Evolutionary conservation across 2,113 vertebrate genomes (phyloP).

Genomic region (Noctilio leporinus): DNA sequence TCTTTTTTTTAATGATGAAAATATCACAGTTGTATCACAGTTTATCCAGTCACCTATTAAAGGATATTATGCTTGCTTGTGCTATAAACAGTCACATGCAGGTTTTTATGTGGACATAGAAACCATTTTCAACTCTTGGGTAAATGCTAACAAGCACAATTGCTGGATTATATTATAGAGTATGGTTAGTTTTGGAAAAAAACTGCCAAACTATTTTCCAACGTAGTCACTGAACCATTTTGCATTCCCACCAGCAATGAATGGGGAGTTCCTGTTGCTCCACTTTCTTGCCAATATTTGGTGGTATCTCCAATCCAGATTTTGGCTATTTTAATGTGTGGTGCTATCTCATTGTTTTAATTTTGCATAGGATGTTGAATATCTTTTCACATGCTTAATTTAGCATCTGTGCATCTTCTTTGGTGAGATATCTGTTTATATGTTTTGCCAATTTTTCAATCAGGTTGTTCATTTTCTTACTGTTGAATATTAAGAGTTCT

Average conservation of each 20-base stretch:
- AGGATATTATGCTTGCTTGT: background rate
- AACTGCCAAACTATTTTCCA: too few species aligned
- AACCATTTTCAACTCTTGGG: background rate
- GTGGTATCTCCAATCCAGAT: background rate
- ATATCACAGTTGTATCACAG: background rate
- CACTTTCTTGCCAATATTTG: background rate
- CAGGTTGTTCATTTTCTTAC: background rate
- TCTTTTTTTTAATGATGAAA: background rate
- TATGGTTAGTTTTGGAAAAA: background rate
- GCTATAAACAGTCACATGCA: background rate
- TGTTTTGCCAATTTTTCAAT: background rate
- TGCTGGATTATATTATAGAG: background rate
- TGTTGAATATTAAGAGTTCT: background rate
- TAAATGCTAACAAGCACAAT: background rate
- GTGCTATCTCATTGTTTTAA: background rate
- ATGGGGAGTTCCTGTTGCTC: too few species aligned
- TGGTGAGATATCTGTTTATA: background rate
- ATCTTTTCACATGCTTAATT: too few species aligned
- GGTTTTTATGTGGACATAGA: background rate
- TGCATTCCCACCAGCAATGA: background rate
- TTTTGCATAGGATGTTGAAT: background rate
- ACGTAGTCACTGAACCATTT: background rate
- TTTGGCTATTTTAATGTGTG: background rate
- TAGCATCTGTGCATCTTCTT: background rate
- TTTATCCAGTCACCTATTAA: background rate